These are phyloP conservation scores for Ceraclea dissimilis DNA, from an alignment of 2,888 invertebrate genomes.

Conservation along the genomic window DNA sequence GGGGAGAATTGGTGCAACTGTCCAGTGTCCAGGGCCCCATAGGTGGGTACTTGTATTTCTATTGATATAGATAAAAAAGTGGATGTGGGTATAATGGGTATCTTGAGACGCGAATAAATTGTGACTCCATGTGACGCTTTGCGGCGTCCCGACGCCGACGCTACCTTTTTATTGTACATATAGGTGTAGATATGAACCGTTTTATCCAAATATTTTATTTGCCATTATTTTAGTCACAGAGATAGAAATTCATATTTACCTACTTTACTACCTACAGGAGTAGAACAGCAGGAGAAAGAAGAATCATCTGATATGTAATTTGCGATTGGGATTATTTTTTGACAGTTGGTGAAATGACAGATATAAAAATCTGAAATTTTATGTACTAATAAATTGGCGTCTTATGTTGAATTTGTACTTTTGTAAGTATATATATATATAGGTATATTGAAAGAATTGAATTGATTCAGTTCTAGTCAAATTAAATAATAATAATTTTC, in stretches of 20 bases:
- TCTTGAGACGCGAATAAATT: slow-evolving; percentile 27
- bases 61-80: slow-evolving; percentile 26
- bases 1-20: slow-evolving; percentile 8
- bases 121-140: slow-evolving; percentile 21
- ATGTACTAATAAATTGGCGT: too few species aligned
- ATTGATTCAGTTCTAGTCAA: too few species aligned
- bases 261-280: too few species aligned
- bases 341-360: not conserved
- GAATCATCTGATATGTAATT: not conserved
- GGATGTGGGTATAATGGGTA: slow-evolving; percentile 26
- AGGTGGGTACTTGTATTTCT: slow-evolving; percentile 23
- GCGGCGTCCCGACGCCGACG: slow-evolving; percentile 9
- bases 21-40: slow-evolving; percentile 8
- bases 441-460: too few species aligned
- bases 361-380: too few species aligned
- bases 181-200: slow-evolving; percentile 3
- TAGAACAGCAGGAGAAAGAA: not conserved
- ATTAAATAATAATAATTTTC: too few species aligned
- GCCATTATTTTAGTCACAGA: too few species aligned
- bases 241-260: too few species aligned
- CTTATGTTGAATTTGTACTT: too few species aligned
- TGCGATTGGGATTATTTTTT: not conserved
- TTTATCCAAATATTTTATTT: too few species aligned
- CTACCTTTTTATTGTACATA: slow-evolving; percentile 10
- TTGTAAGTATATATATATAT: too few species aligned